Evolutionary conservation across 30 jellyfish, hydroid and myxozoan genomes (phyloP).

Genomic region (Rhopilema esculentum): DNA sequence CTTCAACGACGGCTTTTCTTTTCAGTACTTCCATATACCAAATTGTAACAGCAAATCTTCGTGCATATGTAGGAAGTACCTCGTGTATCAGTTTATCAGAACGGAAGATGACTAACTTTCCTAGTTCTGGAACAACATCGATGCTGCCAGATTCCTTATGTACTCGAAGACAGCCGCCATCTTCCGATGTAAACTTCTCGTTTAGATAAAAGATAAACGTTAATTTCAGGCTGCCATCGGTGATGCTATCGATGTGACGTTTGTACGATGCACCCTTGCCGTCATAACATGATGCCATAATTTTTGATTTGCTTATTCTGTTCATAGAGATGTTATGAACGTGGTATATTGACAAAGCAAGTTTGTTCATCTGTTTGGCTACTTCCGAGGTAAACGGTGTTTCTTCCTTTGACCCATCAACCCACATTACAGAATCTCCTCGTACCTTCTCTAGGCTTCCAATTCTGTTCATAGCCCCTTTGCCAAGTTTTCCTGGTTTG

Average conservation of each 20-base stretch:
- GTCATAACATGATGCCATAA: constrained; percentile 65
- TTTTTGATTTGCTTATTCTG: constrained; percentile 50
- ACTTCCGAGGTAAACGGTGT: constrained; percentile 8
- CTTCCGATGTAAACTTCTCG: constrained; percentile 2
- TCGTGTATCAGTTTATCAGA: constrained; percentile 59
- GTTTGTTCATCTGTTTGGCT: constrained; percentile 58
- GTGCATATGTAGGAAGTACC: constrained; percentile 40
- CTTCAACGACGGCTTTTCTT: constrained; percentile 35
- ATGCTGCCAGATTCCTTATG: constrained; percentile 6
- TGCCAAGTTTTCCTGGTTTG: constrained; percentile 51
- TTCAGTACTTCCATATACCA: constrained; percentile 70
- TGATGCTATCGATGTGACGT: constrained; percentile 57
- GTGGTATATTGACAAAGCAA: constrained; percentile 47
- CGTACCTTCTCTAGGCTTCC: constrained; percentile 35
- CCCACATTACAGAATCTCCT: constrained; percentile 63
- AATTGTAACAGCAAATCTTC: constrained; percentile 53
- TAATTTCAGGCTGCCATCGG: constrained; percentile 50
- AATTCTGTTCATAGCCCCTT: constrained; percentile 13
- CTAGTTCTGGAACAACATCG: constrained; percentile 61
- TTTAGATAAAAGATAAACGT: constrained; percentile 45
- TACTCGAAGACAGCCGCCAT: constrained; percentile 68
- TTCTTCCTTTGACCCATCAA: constrained; percentile 37
- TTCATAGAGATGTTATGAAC: constrained; percentile 22
- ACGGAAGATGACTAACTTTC: constrained; percentile 45
- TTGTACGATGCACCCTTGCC: constrained; percentile 56